phyloP scores from a whole-genome alignment of 2,113 vertebrate species.

The Sylvia atricapilla region DNA sequence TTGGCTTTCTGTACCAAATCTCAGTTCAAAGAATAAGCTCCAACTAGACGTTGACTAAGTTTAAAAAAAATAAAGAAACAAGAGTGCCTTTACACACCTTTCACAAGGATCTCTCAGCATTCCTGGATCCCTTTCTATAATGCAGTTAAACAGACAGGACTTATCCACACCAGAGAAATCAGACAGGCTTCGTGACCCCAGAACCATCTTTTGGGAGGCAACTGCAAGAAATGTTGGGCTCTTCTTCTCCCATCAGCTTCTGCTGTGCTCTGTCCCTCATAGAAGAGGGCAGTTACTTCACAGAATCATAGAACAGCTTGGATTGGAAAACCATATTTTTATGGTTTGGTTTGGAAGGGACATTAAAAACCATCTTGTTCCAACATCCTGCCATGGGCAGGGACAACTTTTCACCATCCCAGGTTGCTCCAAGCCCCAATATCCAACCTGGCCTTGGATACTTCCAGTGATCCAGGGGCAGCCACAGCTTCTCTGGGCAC shows the following conservation, averaged over 20 bases:
- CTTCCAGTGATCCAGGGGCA: neutral
- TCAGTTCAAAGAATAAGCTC: neutral
- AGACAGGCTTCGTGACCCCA: neutral
- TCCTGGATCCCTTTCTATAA: neutral
- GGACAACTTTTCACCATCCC: rapidly evolving
- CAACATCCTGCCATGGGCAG: rapidly evolving
- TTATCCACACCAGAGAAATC: neutral
- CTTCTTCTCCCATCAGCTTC: neutral
- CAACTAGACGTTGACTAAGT: neutral
- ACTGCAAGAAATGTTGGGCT: neutral
- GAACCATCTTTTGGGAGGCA: neutral
- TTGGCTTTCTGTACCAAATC: neutral
- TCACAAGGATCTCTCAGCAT: neutral
- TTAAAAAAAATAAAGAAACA: neutral
- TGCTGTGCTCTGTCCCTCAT: neutral
- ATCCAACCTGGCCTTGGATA: rapidly evolving
- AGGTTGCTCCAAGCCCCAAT: rapidly evolving
- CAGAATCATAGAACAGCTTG: neutral
- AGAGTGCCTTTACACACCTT: too few species aligned
- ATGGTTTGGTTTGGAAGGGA: neutral
- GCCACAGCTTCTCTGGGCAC: neutral
- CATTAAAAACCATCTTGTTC: rapidly evolving
- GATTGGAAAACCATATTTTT: neutral
- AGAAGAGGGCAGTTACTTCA: neutral
- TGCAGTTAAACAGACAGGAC: neutral